Percentiles rank a stretch among this genome's conserved stretches.
Conservation (phyloP, 1,140 invertebrate species). For the Drosophila truncata region DNA sequence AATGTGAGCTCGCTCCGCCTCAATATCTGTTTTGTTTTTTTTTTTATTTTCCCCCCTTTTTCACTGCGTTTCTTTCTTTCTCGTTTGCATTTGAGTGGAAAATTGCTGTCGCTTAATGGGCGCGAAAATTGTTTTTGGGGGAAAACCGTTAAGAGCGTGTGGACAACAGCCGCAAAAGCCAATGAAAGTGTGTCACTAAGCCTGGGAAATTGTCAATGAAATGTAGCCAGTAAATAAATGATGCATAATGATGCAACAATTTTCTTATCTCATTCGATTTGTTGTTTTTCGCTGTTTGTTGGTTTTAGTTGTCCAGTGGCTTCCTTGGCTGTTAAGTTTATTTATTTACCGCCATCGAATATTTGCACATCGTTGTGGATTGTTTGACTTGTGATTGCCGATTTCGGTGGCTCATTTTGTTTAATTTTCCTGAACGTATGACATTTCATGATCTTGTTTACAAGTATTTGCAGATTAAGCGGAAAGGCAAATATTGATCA, state of each 20-base stretch:
- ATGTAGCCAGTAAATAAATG: slow-evolving; percentile 39
- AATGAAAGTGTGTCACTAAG: slow-evolving; percentile 76
- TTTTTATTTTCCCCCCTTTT: slow-evolving; percentile 1
- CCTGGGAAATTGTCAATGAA: slow-evolving; percentile 79
- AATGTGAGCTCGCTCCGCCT: slow-evolving; percentile 68
- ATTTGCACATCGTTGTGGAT: slow-evolving; percentile 24
- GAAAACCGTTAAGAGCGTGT: slow-evolving; percentile 71
- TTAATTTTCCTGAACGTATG: neutral
- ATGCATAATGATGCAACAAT: slow-evolving; percentile 80
- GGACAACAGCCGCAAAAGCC: slow-evolving; percentile 59
- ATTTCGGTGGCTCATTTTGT: slow-evolving; percentile 33
- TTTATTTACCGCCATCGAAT: slow-evolving; percentile 44
- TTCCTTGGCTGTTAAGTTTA: slow-evolving; percentile 43
- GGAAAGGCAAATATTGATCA: slow-evolving; percentile 16
- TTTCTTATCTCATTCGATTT: slow-evolving; percentile 72
- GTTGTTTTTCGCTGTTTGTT: slow-evolving; percentile 15
- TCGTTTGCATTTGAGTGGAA: slow-evolving; percentile 70
- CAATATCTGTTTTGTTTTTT: slow-evolving; percentile 43
- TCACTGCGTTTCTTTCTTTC: slow-evolving; percentile 17
- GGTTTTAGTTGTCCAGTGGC: slow-evolving; percentile 16
- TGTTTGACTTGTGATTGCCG: slow-evolving; percentile 10
- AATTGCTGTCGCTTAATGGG: slow-evolving; percentile 73
- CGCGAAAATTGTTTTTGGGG: slow-evolving; percentile 57
- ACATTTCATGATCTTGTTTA: slow-evolving; percentile 16
- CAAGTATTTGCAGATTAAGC: slow-evolving; percentile 1